A percentile compares a stretch with the other conserved stretches of the same genome.
Conservation (phyloP, 1,140 invertebrate genomes). For the Elysia chlorotica region DNA sequence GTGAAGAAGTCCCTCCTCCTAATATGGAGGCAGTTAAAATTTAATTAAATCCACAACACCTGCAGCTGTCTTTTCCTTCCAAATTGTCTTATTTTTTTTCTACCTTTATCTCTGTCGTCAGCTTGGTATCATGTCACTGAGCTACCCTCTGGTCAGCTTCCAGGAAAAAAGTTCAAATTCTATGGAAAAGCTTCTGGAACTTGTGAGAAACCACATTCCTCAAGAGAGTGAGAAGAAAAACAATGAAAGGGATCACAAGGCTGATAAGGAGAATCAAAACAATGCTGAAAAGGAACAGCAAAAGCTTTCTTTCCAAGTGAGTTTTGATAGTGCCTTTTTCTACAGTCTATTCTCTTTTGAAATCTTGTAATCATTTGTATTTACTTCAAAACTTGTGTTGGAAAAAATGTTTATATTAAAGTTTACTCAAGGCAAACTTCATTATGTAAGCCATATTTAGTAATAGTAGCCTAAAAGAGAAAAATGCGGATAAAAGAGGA, state of each 20-base stretch:
- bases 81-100: not conserved
- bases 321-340: no score
- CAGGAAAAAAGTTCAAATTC: constrained; percentile 45
- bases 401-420: no score
- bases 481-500: no score
- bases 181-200: constrained; percentile 24
- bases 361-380: no score
- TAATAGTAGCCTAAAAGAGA: no score
- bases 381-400: no score
- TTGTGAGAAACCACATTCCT: constrained; percentile 26
- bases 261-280: constrained; percentile 25
- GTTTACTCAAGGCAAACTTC: no score
- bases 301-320: constrained; percentile 40
- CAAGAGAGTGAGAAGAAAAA: not conserved
- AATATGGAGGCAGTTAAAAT: no score
- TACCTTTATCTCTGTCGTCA: not conserved
- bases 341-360: no score
- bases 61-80: not conserved
- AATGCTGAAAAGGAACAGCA: constrained; percentile 32
- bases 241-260: not conserved
- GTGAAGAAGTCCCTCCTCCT: no score
- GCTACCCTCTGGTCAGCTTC: constrained; percentile 50
- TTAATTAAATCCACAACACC: no score
- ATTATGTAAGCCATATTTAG: no score
- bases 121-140: constrained; percentile 45